Evolutionary conservation across 2,113 vertebrate genomes (phyloP), one percentile per base, ranked within the genome.

Genomic region (Pedionomus torquatus): DNA sequence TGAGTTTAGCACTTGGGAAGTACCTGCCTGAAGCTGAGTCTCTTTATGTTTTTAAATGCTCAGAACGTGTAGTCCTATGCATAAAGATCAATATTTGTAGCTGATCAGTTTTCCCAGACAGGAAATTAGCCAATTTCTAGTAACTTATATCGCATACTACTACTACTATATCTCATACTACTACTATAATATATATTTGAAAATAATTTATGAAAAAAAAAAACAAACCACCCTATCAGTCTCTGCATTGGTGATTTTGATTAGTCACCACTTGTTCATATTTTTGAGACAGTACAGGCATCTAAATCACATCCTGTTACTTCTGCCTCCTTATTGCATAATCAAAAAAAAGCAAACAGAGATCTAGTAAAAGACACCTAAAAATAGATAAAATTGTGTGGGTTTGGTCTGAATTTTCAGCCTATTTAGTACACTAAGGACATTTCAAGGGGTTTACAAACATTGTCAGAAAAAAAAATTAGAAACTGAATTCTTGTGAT

Each of bases 141-240:
- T 57, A 31, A 86, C 83, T 77, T 87, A 28, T 78, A 44, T 75
- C 55, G 66, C 5, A 0, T 81, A 44, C 6, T 65, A n/a, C n/a
- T n/a, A n/a, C n/a, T n/a, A n/a, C n/a, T n/a, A n/a, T n/a, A n/a
- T n/a, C n/a, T n/a, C n/a, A n/a, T n/a, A n/a, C 49, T 30, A 31
- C 35, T 70, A 41, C 16, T 44, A 54, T 25, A 55, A 65, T 44
- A 71, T 1, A 7, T 70, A 46, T 92, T 66, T 76, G 4, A 63
- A 83, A 92, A 86, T 63, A 92, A 63, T 75, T 92, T 83, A 84
- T 93, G 58, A 41, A 89, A 91, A 90, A 20, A 71, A 84, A 18
- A 41, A 41, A 10, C 41, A 41, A 41, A 10, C 41, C 41, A 41
- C 10, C 41, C 51, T 78, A 81, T 33, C 9, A 78, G 44, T 49